Evolutionary conservation across 1,140 invertebrate species (phyloP), one percentile per base, ranked within the genome.

Genomic region (Megalonaias nervosa): DNA sequence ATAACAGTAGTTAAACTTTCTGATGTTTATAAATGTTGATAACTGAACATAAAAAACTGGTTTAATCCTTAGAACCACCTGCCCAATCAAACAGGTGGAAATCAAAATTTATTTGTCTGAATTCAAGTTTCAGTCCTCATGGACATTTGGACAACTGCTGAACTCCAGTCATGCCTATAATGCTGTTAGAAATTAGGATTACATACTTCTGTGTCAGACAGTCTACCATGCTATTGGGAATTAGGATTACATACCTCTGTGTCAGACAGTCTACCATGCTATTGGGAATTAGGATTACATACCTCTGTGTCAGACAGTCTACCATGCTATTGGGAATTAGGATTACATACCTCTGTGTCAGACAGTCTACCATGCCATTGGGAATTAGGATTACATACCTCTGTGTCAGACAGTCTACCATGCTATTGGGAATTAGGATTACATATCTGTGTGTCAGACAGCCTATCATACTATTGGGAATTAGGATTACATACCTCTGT

Each of bases 241-340:
- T n/a, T n/a, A n/a, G n/a, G n/a, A 14, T 62, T 62, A n/a, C 19
- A 14, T 73, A 78, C 76, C 76, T 78, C 76, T 55, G 23, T 73
- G 58, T 78, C 76, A 19, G 71, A 73, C 12, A 78, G 71, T 59
- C 56, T 68, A 14, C 74, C 76, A 55, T n/a, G n/a, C n/a, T n/a
- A n/a, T n/a, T n/a, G n/a, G n/a, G n/a, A n/a, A n/a, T n/a, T n/a
- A n/a, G n/a, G n/a, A 14, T 62, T 62, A n/a, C 19, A 14, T 73
- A 78, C 76, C 76, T 78, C 76, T 55, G 23, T 73, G 58, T 78
- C 76, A 19, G 71, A 73, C 12, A 78, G 71, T 59, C 56, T 68
- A 14, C 74, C 76, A 55, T n/a, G n/a, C n/a, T n/a, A n/a, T n/a
- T n/a, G n/a, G n/a, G n/a, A n/a, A n/a, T n/a, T n/a, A n/a, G n/a